phyloP scores from a whole-genome alignment of 2,888 invertebrate species.

The Lacanobia wlatinum region DNA sequence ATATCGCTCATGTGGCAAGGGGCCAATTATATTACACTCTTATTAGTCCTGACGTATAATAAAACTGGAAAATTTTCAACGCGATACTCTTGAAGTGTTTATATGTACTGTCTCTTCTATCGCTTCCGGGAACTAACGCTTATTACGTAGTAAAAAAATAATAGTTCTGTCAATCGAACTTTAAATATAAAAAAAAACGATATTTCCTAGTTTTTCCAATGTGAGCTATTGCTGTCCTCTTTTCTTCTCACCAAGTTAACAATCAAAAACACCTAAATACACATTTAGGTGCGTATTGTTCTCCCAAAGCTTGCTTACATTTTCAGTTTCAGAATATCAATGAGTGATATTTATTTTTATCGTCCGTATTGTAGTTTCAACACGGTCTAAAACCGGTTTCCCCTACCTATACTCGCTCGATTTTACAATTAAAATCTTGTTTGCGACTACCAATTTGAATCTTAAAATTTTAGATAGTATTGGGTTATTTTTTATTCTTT shows the following conservation, averaged over 20 bases:
- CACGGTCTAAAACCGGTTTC: slow-evolving; percentile 62
- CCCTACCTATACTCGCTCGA: slow-evolving; percentile 30
- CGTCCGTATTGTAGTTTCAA: slow-evolving; percentile 61
- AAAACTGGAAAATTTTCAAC: slow-evolving; percentile 50
- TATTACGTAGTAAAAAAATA: slow-evolving; percentile 32
- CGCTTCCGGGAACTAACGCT: slow-evolving; percentile 37
- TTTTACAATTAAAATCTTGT: slow-evolving; percentile 63
- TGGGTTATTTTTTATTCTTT: slow-evolving; percentile 47
- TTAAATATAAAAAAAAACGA: slow-evolving; percentile 23
- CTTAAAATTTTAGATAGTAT: slow-evolving; percentile 38
- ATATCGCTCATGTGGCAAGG: slow-evolving; percentile 54
- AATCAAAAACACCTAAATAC: slow-evolving; percentile 57
- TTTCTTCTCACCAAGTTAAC: slow-evolving; percentile 50
- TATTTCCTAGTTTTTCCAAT: slow-evolving; percentile 14
- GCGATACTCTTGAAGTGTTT: slow-evolving; percentile 16
- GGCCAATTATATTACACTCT: slow-evolving; percentile 63
- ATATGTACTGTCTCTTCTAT: slow-evolving; percentile 12
- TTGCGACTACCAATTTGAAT: slow-evolving; percentile 31
- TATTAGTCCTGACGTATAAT: slow-evolving; percentile 48
- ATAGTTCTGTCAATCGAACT: slow-evolving; percentile 30
- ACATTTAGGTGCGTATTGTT: slow-evolving; percentile 47
- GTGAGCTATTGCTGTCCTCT: slow-evolving; percentile 16
- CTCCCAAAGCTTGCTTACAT: slow-evolving; percentile 55
- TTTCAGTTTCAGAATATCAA: slow-evolving; percentile 69
- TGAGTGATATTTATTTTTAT: slow-evolving; percentile 68